Evolutionary conservation across 1,140 invertebrate genomes (phyloP), one percentile per base, ranked within the genome.

Genomic region (Diorhabda carinulata): DNA sequence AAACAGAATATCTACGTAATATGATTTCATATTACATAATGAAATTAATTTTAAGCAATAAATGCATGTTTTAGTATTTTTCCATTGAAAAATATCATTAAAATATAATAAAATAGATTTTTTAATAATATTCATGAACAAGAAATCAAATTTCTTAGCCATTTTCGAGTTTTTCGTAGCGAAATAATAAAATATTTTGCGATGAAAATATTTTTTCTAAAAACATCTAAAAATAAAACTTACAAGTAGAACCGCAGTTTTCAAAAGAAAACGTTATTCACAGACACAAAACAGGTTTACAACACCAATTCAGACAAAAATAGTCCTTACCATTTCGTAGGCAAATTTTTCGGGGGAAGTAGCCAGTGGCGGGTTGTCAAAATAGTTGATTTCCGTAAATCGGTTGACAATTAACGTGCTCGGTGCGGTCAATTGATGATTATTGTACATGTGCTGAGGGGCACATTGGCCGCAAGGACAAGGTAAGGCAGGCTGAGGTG

Each of bases 331-430:
- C 78, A 80, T 80, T 70, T 80, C 78, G 78, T 78, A 79, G 72
- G 70, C 71, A 69, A 75, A 75, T 64, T 78, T 79, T 65, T 78
- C 77, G 44, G 77, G 74, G 40, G 68, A 57, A 7, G 68, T 61
- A 9, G 74, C 71, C 52, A 70, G 44, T 56, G 68, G 72, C 52
- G 74, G 79, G 70, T 80, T 80, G 72, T 81, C 79, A 71, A 80
- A 81, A 70, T 80, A 81, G 75, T 81, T 81, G 76, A 81, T 81
- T 70, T 81, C 80, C 66, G 80, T 81, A 71, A 79, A 81, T 40
- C 80, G 74, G 68, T 81, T 81, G 70, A 81, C 80, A 66, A 81
- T 81, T 43, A 81, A 73, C 10, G 79, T 80, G 66, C 75, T 80
- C 43, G 80, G 79, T 59, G 74, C 75, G 65, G 75, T 74, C 73